Conservation (phyloP, 2,888 invertebrate species). For the Pachymerium ferrugineum region DNA sequence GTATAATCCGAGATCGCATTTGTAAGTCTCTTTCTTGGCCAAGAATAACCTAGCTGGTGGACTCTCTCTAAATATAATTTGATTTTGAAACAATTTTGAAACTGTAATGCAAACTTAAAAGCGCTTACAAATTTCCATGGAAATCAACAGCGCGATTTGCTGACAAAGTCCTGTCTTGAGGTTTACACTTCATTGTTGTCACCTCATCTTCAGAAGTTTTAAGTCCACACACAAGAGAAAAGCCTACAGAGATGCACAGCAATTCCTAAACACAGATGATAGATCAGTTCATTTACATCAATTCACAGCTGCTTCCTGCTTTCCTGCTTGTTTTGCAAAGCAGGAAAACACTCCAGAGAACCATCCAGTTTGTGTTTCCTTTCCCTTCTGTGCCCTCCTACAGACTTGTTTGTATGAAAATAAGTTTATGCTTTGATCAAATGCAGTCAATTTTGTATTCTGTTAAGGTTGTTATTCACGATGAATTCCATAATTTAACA, state of each 20-base stretch:
- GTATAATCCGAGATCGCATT: conserved; percentile 42
- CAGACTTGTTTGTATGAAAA: too few species aligned
- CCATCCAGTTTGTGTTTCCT: too few species aligned
- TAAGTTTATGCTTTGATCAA: too few species aligned
- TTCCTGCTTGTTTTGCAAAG: too few species aligned
- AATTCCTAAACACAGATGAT: conserved; percentile 40
- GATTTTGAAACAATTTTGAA: neutral
- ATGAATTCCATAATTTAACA: conserved; percentile 45
- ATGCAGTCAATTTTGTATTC: too few species aligned
- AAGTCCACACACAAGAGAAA: conserved; percentile 42
- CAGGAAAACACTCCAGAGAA: too few species aligned
- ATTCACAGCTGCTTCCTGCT: too few species aligned
- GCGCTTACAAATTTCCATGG: conserved; percentile 40
- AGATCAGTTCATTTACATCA: too few species aligned
- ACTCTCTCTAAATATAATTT: conserved; percentile 32
- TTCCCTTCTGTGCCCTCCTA: too few species aligned
- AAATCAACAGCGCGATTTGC: conserved; percentile 41
- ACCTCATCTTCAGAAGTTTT: conserved; percentile 44
- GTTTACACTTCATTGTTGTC: conserved; percentile 42
- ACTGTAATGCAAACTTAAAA: neutral
- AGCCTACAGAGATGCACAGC: conserved; percentile 42
- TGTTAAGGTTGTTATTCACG: conserved; percentile 42
- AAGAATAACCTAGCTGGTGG: conserved; percentile 38
- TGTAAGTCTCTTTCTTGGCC: conserved; percentile 42
- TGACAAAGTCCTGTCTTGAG: conserved; percentile 41